phyloP scores from a whole-genome alignment of 2,888 invertebrate genomes.

The Habroteleia sp. region DNA sequence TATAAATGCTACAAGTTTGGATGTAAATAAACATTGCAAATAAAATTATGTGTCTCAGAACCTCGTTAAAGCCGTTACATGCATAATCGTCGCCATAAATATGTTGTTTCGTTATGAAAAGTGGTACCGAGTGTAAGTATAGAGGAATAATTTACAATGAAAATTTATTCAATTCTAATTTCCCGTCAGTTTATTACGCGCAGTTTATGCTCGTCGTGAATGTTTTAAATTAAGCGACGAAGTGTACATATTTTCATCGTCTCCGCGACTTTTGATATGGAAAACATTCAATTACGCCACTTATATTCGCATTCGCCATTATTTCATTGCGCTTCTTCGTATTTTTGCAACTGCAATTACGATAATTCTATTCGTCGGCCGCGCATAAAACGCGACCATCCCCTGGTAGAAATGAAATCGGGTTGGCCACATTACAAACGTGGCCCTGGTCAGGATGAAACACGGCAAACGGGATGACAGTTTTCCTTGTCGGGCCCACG shows the following conservation, averaged over 20 bases:
- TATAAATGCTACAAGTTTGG: constrained; percentile 17
- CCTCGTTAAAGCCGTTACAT: constrained; percentile 31
- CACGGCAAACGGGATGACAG: too few species aligned
- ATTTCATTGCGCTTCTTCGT: background rate
- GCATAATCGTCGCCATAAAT: constrained; percentile 11
- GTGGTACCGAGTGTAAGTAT: constrained; percentile 5
- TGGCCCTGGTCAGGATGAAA: too few species aligned
- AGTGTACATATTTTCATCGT: constrained; percentile 3
- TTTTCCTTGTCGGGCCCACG: too few species aligned
- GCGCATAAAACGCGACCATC: background rate
- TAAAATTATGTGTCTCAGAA: constrained; percentile 18
- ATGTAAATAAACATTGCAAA: constrained; percentile 40
- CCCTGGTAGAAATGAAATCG: too few species aligned
- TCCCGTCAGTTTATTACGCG: constrained; percentile 15
- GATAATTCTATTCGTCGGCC: constrained; percentile 3
- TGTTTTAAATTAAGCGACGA: constrained; percentile 20
- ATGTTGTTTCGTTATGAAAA: constrained; percentile 13
- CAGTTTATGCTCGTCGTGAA: constrained; percentile 18
- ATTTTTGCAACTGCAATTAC: constrained; percentile 12
- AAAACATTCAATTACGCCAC: constrained; percentile 27
- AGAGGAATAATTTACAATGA: constrained; percentile 18
- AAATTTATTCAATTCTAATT: constrained; percentile 42
- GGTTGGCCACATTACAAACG: too few species aligned
- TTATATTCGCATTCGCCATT: constrained; percentile 7
- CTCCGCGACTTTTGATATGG: background rate